phyloP scores from a whole-genome alignment of 2,797 vertebrate genomes.

The Cetoscarus ocellatus region DNA sequence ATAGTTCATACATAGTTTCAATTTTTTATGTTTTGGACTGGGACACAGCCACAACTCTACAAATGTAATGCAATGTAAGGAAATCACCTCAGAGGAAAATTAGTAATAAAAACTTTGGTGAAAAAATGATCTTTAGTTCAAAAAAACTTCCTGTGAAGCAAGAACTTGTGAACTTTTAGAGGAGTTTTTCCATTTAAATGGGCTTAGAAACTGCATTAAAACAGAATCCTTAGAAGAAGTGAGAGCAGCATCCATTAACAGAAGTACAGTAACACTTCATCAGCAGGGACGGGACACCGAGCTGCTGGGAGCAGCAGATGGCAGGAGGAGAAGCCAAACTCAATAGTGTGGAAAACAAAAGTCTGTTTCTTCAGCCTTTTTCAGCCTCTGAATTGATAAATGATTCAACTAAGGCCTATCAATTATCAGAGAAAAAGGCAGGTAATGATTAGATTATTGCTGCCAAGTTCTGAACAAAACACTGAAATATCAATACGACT shows the following conservation, averaged over 20 bases:
- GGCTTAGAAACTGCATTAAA: slow-evolving; percentile 5
- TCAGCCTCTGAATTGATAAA: slow-evolving; percentile 18
- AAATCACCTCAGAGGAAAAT: too few relatives aligned
- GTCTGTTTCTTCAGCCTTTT: slow-evolving; percentile 18
- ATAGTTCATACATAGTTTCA: too few relatives aligned
- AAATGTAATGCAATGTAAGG: too few relatives aligned
- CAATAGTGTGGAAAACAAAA: slow-evolving; percentile 16
- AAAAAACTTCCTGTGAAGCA: neutral
- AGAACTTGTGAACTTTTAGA: neutral
- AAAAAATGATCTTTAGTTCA: too few relatives aligned
- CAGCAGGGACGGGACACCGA: slow-evolving; percentile 11
- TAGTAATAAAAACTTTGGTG: too few relatives aligned
- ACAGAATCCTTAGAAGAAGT: neutral
- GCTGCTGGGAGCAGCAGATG: slow-evolving; percentile 25
- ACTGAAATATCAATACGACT: too few relatives aligned
- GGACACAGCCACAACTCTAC: too few relatives aligned
- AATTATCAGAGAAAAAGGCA: neutral
- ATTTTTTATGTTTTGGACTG: too few relatives aligned
- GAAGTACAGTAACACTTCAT: slow-evolving; percentile 18
- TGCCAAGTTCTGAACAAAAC: neutral
- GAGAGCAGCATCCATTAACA: slow-evolving; percentile 18
- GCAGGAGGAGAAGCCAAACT: slow-evolving; percentile 14
- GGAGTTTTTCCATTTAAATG: slow-evolving; percentile 17
- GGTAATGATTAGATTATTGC: neutral
- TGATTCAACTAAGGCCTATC: neutral